Conservation (phyloP, 2,113 vertebrate genomes). For the Ameiurus melas region DNA sequence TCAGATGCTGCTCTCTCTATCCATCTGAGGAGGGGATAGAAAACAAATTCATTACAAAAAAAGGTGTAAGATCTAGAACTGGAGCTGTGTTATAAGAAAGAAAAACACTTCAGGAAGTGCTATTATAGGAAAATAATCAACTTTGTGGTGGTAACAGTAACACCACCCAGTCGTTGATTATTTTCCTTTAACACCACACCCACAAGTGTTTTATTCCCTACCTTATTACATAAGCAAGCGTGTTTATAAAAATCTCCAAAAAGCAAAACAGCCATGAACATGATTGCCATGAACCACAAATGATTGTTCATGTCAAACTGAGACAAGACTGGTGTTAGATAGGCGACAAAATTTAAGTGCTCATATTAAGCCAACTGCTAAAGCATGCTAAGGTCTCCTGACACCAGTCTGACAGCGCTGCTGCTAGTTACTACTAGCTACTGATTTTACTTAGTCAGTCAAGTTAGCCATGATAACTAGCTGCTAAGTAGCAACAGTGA, state of each 20-base stretch:
- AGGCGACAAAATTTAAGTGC: background rate
- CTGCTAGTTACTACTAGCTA: background rate
- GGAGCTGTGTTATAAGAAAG: background rate
- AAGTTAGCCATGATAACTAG: background rate
- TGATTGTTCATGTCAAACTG: background rate
- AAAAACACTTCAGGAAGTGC: background rate
- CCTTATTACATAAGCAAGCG: background rate
- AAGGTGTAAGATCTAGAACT: background rate
- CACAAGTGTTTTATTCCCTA: background rate
- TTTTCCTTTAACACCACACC: background rate
- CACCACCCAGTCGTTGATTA: background rate
- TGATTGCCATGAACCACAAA: background rate
- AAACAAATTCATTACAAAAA: background rate
- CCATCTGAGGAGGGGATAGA: constrained; percentile 75
- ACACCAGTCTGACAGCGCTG: background rate
- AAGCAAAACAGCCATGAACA: background rate
- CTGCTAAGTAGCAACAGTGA: background rate
- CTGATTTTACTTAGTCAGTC: background rate
- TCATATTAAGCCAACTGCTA: background rate
- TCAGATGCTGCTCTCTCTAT: constrained; percentile 78
- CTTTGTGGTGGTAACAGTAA: background rate
- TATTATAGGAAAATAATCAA: background rate
- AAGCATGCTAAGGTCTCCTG: background rate
- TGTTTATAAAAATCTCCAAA: background rate
- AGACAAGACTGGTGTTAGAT: background rate